Base-by-base conservation (phyloP, 2,888 invertebrate genomes). In the Heteromurus nitidus region DNA sequence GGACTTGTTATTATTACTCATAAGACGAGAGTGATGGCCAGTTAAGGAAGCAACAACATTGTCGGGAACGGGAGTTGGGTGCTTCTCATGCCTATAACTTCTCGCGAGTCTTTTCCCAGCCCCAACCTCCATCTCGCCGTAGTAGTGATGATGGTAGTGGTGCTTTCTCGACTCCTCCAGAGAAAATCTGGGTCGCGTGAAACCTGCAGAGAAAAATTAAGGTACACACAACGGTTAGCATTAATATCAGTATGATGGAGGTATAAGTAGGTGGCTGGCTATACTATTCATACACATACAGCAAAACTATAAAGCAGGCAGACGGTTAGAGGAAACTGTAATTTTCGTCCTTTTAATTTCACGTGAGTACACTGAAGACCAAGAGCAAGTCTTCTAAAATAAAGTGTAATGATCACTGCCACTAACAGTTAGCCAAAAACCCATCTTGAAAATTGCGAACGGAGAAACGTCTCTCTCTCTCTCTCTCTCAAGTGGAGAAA, bases 21-120 rank as follows among this genome's bases (percentile, higher is more conserved):
- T 42, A 20, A 65, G 82, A 64, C 60, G 77, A 28, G 77, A 60
- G 62, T 77, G 60, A 36, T 55, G 76, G 50, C 76, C 76, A 28
- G 47, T 47, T n/a, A 69, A 30, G 24, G 77, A 62, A 50, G 64
- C 22, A 20, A 62, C 42, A 62, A 58, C 31, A 60, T 82, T 77
- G 28, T 70, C 72, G 16, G 84, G 74, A 68, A 53, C 81, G 31
- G 81, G 64, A 70, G 84, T 82, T 53, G 84, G 81, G 69, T 86
- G 47, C 58, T 86, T 86, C 22, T 84, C 84, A 74, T 79, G 77
- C 47, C 84, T 68, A 69, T 80, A 85, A 44, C 86, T 86, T 77
- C 86, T 80, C 44, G 79, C 79, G 9, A 79, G 79, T 26, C 79
- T 44, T 28, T 55, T 64, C 65, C 77, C 69, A 22, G 55, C 64